phyloP scores from a whole-genome alignment of 1,140 invertebrate species.

The Diorhabda carinulata region DNA sequence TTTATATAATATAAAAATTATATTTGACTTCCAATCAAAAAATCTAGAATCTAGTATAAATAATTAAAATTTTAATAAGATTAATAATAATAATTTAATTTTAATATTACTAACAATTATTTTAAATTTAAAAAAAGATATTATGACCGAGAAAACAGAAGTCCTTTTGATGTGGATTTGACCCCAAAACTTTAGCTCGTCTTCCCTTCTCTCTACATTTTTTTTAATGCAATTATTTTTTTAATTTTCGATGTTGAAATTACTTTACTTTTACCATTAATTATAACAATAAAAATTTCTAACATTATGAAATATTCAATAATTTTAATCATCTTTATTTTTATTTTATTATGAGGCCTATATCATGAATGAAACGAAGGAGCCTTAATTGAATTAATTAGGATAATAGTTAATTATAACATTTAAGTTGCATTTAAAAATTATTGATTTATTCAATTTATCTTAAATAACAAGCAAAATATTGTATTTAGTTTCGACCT shows the following conservation, averaged over 20 bases:
- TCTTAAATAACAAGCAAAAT: slow-evolving; percentile 54
- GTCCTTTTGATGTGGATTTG: background rate
- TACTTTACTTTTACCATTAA: slow-evolving; percentile 37
- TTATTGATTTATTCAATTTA: slow-evolving; percentile 52
- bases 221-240: background rate
- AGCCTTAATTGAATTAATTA: slow-evolving; percentile 55
- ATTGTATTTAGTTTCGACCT: slow-evolving; percentile 59
- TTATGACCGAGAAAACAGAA: background rate
- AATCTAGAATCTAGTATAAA: slow-evolving; percentile 53
- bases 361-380: slow-evolving; percentile 62
- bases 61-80: slow-evolving; percentile 47
- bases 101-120: background rate
- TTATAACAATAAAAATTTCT: slow-evolving; percentile 45
- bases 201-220: background rate
- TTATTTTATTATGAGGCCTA: slow-evolving; percentile 55
- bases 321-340: slow-evolving; percentile 50
- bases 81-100: slow-evolving; percentile 34
- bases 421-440: slow-evolving; percentile 62
- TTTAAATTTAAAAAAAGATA: background rate
- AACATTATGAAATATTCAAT: slow-evolving; percentile 45
- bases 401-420: slow-evolving; percentile 60
- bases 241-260: background rate
- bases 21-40: slow-evolving; percentile 69
- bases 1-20: too few relatives aligned
- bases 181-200: background rate